Base-by-base conservation (phyloP, 1,140 invertebrate species). In the Stegodyphus dumicola region DNA sequence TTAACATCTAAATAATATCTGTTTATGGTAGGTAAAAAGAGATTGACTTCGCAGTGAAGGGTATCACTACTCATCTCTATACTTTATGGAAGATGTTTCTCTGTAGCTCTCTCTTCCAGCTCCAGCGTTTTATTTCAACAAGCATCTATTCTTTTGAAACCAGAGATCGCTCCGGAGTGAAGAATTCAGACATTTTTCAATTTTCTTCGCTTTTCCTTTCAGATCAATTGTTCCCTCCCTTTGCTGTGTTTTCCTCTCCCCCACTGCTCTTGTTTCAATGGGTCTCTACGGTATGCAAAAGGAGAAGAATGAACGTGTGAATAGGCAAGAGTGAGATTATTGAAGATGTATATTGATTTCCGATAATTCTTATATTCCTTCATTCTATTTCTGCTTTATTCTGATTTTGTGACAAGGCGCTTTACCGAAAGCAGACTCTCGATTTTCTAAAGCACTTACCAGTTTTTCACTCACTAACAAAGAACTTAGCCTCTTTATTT, bases 251-350 rank as follows among this genome's bases (percentile, higher is more conserved):
- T 69, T 48, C 67, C 77, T 33, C 65, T 52, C 51, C 54, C 48
- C 80, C 11, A n/a, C 71, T 71, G 71, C 80, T 83, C 80, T 75
- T 66, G 80, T 83, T 83, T 83, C 80, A 83, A 75, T 53, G 60
- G 80, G 56, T 54, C 65, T 69, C 48, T 15, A 66, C 56, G 56
- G 56, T 60, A 60, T 60, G 56, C 56, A 60, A 52, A 66, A 64
- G 48, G 60, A 70, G 66, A 49, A 64, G 80, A 75, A 83, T 83
- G 80, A 69, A 83, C 60, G 80, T 75, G 49, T 67, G 80, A 83
- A 83, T 83, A 83, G 80, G 56, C 80, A 83, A 83, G 71, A 33
- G 80, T 83, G 52, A 83, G 71, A 83, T 83, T 83, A 83, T 83
- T 83, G 80, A 83, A 83, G 70, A 83, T 83, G 70, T 74, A 71